phyloP scores from a whole-genome alignment of 1,140 invertebrate genomes.

The Drosophila tristis region DNA sequence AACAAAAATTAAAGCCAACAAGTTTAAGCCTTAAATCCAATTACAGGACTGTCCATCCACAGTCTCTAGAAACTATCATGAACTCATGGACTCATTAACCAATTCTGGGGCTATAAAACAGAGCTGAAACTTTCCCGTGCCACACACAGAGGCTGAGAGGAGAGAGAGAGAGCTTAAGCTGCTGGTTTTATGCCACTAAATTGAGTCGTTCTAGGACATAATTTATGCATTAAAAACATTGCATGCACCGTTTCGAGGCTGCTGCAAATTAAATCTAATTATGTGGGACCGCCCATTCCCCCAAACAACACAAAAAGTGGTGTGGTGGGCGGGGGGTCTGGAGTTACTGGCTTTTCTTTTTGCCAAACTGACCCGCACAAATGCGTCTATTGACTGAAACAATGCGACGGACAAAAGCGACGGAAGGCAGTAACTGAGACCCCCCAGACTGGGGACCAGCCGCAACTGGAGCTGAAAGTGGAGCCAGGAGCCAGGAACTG shows the following conservation, averaged over 20 bases:
- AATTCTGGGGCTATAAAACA: constrained; percentile 2
- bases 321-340: neutral
- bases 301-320: constrained; percentile 22
- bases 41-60: too few species aligned
- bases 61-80: neutral
- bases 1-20: neutral
- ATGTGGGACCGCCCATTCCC: constrained; percentile 44
- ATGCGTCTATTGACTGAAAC: constrained; percentile 79
- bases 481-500: too few species aligned
- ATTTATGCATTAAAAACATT: constrained; percentile 53
- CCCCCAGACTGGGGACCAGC: neutral
- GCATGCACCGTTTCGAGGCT: constrained; percentile 14
- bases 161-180: constrained; percentile 17
- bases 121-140: constrained; percentile 19
- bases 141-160: neutral
- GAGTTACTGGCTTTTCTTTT: constrained; percentile 53
- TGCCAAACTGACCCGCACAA: constrained; percentile 77
- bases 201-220: constrained; percentile 52
- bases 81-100: constrained; percentile 35
- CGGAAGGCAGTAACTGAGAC: constrained; percentile 30
- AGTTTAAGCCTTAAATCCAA: neutral
- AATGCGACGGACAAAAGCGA: constrained; percentile 68
- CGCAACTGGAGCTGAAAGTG: constrained; percentile 2
- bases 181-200: constrained; percentile 32
- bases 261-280: constrained; percentile 76